These are phyloP conservation scores for Cydia fagiglandana DNA, from an alignment of 1,140 invertebrate genomes.

Conservation along the genomic window DNA sequence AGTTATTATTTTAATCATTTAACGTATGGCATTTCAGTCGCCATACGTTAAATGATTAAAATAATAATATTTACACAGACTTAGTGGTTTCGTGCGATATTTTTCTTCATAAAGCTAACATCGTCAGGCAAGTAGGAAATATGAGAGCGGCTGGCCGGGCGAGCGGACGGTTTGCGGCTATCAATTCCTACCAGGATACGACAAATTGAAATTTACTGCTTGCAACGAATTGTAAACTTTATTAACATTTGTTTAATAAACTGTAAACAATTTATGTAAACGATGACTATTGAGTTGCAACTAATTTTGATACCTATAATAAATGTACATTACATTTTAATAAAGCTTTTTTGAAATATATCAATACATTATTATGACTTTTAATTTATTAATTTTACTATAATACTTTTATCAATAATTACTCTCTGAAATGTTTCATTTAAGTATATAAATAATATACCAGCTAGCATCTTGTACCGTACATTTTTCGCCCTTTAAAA, in stretches of 20 bases:
- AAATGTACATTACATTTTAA: no score
- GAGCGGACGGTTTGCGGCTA: constrained; percentile 9
- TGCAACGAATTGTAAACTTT: constrained; percentile 14
- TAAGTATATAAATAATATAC: no score
- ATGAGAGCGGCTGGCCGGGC: constrained; percentile 12
- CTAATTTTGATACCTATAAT: not conserved
- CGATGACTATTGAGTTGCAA: not conserved
- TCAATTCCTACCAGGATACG: constrained; percentile 22
- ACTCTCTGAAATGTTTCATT: not conserved
- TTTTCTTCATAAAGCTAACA: constrained; percentile 18
- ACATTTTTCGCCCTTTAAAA: not conserved
- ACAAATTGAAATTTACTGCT: constrained; percentile 25
- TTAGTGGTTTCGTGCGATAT: not conserved
- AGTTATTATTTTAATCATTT: no score
- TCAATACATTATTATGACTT: no score
- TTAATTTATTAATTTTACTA: no score
- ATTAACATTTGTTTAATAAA: not conserved
- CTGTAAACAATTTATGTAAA: not conserved
- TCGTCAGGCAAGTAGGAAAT: constrained; percentile 29
- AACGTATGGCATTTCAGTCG: no score
- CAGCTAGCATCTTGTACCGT: not conserved
- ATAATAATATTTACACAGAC: not conserved
- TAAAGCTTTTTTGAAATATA: no score
- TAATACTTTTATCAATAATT: no score
- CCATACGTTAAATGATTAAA: not conserved